A percentile compares a stretch with the other conserved stretches of the same genome.
Evolutionary conservation across 1,140 invertebrate species (phyloP).

Genomic region (Drosophila nasuta): DNA sequence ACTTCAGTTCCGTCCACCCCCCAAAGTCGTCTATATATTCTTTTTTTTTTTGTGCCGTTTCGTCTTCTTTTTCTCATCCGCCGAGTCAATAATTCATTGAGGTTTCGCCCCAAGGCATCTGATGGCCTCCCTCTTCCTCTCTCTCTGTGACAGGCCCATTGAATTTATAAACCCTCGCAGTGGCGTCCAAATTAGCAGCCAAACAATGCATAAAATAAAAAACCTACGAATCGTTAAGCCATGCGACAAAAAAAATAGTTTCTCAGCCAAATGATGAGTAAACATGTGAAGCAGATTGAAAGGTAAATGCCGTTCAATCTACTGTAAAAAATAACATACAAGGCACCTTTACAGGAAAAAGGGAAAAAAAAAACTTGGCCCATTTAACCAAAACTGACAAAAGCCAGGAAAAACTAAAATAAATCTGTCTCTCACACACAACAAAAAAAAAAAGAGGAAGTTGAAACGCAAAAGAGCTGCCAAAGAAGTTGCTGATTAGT

Average conservation of each 20-base stretch:
- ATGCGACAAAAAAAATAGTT: conserved; percentile 39
- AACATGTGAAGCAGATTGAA: conserved; percentile 50
- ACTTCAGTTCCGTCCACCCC: conserved; percentile 13
- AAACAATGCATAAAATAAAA: conserved; percentile 30
- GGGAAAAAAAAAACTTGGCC: conserved; percentile 27
- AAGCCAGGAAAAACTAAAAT: conserved; percentile 20
- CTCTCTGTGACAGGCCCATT: conserved; percentile 60
- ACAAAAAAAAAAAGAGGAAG: conserved; percentile 5
- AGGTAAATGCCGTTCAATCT: conserved; percentile 74
- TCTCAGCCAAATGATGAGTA: conserved; percentile 45
- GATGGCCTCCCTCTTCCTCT: conserved; percentile 19
- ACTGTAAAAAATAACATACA: conserved; percentile 69
- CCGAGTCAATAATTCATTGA: conserved; percentile 77
- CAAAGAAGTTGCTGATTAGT: conserved; percentile 69
- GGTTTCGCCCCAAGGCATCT: conserved; percentile 40
- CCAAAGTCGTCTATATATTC: not conserved
- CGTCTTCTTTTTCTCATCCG: conserved; percentile 13
- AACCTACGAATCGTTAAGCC: conserved; percentile 13
- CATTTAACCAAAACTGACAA: conserved; percentile 53
- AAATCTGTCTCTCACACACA: not conserved
- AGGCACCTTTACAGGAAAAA: conserved; percentile 24
- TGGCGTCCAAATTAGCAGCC: conserved; percentile 70
- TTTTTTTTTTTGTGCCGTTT: conserved; percentile 23
- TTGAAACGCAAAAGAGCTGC: conserved; percentile 13
- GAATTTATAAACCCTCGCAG: conserved; percentile 62